A percentile compares a stretch with the other conserved stretches of the same genome.
Conservation (phyloP, 2,797 vertebrate species). For the Hippopotamyrus pictus region DNA sequence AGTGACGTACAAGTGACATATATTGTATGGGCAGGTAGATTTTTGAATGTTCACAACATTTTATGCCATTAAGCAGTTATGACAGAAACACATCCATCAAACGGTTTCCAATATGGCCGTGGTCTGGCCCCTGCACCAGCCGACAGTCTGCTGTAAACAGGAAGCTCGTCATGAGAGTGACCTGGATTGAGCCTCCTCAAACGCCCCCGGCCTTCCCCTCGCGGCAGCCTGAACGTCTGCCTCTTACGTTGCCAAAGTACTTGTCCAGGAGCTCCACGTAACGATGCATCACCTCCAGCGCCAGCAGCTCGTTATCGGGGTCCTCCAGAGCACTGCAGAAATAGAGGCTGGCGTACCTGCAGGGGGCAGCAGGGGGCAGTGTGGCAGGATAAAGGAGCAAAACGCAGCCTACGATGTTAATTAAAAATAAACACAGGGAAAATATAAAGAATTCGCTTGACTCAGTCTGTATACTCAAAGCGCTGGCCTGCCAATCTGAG, state of each 20-base stretch:
- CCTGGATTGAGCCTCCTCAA: neutral
- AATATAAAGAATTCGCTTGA: neutral
- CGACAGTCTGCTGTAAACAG: neutral
- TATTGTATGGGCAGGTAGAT: neutral
- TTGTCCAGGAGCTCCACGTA: conserved; percentile 89
- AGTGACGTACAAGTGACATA: neutral
- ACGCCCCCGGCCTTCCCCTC: neutral
- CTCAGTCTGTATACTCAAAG: neutral
- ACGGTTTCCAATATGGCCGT: neutral
- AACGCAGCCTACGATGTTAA: neutral
- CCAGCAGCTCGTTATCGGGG: conserved; percentile 85
- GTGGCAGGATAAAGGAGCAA: neutral
- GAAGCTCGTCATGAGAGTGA: neutral
- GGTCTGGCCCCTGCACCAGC: neutral
- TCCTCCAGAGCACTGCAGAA: conserved; percentile 84
- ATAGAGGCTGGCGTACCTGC: conserved; percentile 89
- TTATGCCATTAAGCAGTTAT: neutral
- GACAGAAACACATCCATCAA: neutral
- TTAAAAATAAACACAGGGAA: neutral
- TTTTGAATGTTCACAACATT: neutral
- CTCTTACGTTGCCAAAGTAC: conserved; percentile 90
- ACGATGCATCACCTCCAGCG: conserved; percentile 83
- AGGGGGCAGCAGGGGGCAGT: conserved; percentile 16
- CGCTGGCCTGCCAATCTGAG: neutral
- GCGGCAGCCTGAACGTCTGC: neutral